Evolutionary conservation across 2,797 vertebrate species (phyloP).

Genomic region (Brotula barbata): DNA sequence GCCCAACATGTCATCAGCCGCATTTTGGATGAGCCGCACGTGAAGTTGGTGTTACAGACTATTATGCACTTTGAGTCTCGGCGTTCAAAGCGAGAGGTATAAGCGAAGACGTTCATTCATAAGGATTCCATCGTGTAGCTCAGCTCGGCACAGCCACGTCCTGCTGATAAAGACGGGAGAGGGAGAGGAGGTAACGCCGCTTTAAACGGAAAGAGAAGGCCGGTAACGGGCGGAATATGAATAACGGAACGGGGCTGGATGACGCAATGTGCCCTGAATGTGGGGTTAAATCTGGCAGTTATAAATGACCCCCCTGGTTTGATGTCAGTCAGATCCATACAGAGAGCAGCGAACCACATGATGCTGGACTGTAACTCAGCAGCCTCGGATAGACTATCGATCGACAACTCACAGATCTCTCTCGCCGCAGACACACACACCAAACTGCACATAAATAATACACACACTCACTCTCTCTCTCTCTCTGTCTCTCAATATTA

Average conservation of each 20-base stretch:
- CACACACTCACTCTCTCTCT: conserved; percentile 5
- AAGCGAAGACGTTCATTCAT: too few species aligned
- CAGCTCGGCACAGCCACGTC: too few species aligned
- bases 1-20: conserved; percentile 32
- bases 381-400: conserved; percentile 59
- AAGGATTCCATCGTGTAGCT: too few species aligned
- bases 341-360: conserved; percentile 21
- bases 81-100: too few species aligned
- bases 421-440: conserved; percentile 21
- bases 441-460: not conserved
- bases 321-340: conserved; percentile 24
- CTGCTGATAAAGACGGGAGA: too few species aligned
- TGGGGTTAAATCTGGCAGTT: too few species aligned
- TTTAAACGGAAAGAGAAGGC: too few species aligned
- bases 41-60: conserved; percentile 34
- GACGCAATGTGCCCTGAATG: too few species aligned
- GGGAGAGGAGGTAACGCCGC: too few species aligned
- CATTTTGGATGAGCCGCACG: conserved; percentile 27
- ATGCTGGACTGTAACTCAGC: conserved; percentile 33
- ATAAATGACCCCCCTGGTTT: conserved; percentile 5
- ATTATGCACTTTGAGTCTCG: conserved; percentile 45
- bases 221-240: too few species aligned
- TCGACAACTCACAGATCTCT: conserved; percentile 17
- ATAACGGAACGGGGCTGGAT: too few species aligned
- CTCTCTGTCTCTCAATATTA: not conserved